Evolutionary conservation across 2,797 vertebrate species (phyloP), one percentile per base, ranked within the genome.

Genomic region (Alosa sapidissima): DNA sequence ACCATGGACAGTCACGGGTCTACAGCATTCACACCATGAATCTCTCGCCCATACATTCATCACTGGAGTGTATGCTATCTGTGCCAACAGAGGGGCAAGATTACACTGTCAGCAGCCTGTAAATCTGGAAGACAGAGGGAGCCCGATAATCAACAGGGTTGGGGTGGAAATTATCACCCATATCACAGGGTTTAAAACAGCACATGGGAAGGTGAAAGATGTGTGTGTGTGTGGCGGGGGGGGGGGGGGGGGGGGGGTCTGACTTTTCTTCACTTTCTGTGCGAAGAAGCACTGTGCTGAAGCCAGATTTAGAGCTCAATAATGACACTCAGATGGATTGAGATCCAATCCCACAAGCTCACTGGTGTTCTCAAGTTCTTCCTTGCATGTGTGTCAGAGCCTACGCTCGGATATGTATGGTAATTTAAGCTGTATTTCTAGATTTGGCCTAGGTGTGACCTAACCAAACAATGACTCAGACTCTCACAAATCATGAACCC

Each of bases 111-210:
- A 89, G 78, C 47, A 16, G 36, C 21, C 81, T 49, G 81, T 89
- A 84, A 90, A 87, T 89, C 81, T 86, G 14, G 85, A 87, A 81
- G 83, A 85, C 52, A 82, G 86, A 16, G 78, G 75, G 84, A 65
- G 81, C 82, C 87, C 48, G 86, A 68, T 88, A 87, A 89, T 88
- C 85, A 85, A 85, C 41, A 86, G 81, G 82, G 81, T 85, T 85
- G 82, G 81, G 65, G 36, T 65, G 82, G 86, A 75, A 89, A 86
- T 90, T 87, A 88, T 88, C 65, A 84, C 86, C 54, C 5, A 75
- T 36, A 78, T 65, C 72, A 49, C 78, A 0, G 41, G 24, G 21
- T 65, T 84, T 83, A 81, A 84, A 83, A 81, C n/a, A 8, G 83
- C 52, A 84, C 58, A 58, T 65, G 16, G 21, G 47, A 51, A 72